Evolutionary conservation across 23 tunicate species (phyloP).

Genomic region (Corella eumyota): DNA sequence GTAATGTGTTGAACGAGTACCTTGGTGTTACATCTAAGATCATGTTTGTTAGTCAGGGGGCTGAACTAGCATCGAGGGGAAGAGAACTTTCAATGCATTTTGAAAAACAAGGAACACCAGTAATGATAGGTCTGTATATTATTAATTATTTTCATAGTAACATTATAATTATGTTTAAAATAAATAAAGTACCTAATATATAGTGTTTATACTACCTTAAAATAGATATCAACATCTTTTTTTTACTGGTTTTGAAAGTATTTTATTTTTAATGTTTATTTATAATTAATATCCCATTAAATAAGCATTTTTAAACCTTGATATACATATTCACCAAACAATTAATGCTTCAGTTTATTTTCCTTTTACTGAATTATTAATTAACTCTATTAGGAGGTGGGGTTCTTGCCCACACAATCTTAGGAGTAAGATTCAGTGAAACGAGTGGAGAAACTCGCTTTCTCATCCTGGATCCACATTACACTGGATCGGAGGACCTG

Average conservation of each 20-base stretch:
- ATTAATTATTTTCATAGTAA: background rate
- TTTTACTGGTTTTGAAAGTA: too few species aligned
- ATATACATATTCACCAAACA: too few species aligned
- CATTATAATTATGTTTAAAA: background rate
- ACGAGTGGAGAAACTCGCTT: slow-evolving; percentile 60
- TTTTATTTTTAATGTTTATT: too few species aligned
- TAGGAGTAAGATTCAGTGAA: slow-evolving; percentile 87
- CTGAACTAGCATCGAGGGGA: slow-evolving; percentile 50
- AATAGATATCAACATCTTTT: too few species aligned
- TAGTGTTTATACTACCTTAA: too few species aligned
- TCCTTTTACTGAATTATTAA: too few species aligned
- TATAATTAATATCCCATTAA: too few species aligned
- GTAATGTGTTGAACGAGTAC: slow-evolving; percentile 43
- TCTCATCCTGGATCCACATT: slow-evolving; percentile 95
- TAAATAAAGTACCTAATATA: background rate
- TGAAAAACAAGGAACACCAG: slow-evolving; percentile 77
- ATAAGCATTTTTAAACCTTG: too few species aligned
- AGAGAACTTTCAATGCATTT: slow-evolving; percentile 79
- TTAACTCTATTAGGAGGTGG: slow-evolving; percentile 99
- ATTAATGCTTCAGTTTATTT: too few species aligned
- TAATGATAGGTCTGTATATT: slow-evolving; percentile 85
- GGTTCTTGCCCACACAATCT: slow-evolving; percentile 93
- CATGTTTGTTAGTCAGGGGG: slow-evolving; percentile 69
- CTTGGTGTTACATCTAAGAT: slow-evolving; percentile 63
- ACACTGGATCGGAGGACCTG: slow-evolving; percentile 63